Evolutionary conservation across 2,888 invertebrate genomes (phyloP), one percentile per base, ranked within the genome.

Genomic region (Homarus gammarus): DNA sequence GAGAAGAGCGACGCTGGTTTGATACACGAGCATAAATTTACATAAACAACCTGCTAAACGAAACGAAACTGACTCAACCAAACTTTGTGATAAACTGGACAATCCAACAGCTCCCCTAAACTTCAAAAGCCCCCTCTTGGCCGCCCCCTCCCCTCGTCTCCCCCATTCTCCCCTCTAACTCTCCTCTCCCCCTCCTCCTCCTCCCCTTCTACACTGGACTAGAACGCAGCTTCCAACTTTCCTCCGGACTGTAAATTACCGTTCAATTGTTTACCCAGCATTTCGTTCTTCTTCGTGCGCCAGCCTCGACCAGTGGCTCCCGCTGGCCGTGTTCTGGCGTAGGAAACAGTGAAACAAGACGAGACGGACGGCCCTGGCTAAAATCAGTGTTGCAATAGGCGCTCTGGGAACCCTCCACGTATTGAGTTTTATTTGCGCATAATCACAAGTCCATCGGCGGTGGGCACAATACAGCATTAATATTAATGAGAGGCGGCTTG

Each of bases 391-490:
- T 87, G 87, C 87, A 87, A 87, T 87, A 87, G 87, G 77, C 82
- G 87, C 82, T 87, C 87, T 87, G 87, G 87, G 87, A 87, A 87
- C 87, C 87, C 87, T 87, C 87, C 68, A 79, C 84, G 84, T 85
- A 89, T 87, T 73, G 87, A 87, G 83, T 86, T 90, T 86, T 90
- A 90, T 87, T 90, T 87, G 90, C 83, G 90, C 87, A 87, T 90
- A 90, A 90, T 90, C 86, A 90, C 90, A 87, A 87, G 90, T 86
- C 90, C 87, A 90, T 90, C 83, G 87, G 83, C 77, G 87, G 86
- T 82, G 90, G 86, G 90, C 86, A 90, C 90, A 90, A 86, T 90
- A 90, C 86, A 90, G 83, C 90, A 90, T 90, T 90, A 90, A 90
- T 90, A 90, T 90, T 90, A 90, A 90, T 90, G 90, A 90, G 86